phyloP scores from a whole-genome alignment of 2,113 vertebrate genomes.

The Brienomyrus brachyistius region DNA sequence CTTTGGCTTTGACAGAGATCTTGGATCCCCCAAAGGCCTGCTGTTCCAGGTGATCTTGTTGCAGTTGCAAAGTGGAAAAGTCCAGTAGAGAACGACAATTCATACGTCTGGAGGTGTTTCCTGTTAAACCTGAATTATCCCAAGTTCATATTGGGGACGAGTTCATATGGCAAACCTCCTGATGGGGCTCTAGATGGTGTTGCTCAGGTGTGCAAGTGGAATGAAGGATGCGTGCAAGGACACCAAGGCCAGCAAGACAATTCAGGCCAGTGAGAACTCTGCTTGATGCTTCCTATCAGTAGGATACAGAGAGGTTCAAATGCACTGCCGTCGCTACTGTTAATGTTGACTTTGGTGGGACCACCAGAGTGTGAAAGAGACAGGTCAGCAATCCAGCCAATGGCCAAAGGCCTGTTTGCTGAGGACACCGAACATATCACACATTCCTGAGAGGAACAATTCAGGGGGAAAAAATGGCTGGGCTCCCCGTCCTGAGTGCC shows the following conservation, averaged over 20 bases:
- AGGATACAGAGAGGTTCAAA: background rate
- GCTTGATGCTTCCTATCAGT: background rate
- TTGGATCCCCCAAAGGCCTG: background rate
- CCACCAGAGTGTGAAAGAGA: background rate
- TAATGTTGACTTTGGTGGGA: background rate
- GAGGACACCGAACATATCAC: conserved; percentile 24
- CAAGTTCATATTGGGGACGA: background rate
- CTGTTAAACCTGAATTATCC: background rate
- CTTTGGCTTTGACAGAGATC: conserved; percentile 17
- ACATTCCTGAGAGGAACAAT: conserved; percentile 39
- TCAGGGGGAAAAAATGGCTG: conserved; percentile 31
- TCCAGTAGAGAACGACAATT: background rate
- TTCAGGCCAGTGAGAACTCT: background rate
- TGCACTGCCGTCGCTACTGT: background rate
- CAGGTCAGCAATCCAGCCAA: background rate
- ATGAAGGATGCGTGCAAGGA: background rate
- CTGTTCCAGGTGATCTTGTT: background rate
- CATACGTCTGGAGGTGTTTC: background rate
- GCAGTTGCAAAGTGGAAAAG: background rate
- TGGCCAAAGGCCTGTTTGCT: conserved; percentile 21
- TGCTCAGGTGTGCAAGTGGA: background rate
- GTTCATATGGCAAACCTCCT: background rate
- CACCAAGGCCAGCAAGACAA: background rate
- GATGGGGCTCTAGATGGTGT: background rate
- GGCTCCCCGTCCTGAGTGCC: conserved; percentile 45